Evolutionary conservation across 2,888 invertebrate species (phyloP).

Genomic region (Phaedon cochleariae): DNA sequence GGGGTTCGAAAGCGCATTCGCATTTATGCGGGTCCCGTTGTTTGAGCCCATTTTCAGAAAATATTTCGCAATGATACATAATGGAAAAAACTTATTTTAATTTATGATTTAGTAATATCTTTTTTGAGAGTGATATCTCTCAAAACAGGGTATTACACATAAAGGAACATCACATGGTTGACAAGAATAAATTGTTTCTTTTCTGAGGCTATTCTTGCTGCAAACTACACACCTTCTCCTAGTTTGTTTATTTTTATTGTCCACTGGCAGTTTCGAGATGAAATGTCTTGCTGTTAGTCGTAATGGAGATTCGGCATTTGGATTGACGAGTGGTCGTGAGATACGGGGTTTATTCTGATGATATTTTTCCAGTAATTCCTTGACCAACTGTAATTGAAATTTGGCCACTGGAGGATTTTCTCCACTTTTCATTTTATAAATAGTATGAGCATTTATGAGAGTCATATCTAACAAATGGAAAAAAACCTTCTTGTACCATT

Average conservation of each 20-base stretch:
- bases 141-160: slow-evolving; percentile 12
- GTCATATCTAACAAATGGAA: slow-evolving; percentile 44
- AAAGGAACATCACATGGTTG: slow-evolving; percentile 7
- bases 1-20: no score
- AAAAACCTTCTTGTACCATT: slow-evolving; percentile 50
- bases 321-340: no score
- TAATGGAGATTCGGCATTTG: slow-evolving; percentile 1
- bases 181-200: slow-evolving; percentile 16
- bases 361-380: slow-evolving; percentile 33
- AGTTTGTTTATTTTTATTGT: slow-evolving; percentile 8
- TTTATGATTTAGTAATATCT: no score
- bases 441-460: slow-evolving; percentile 38
- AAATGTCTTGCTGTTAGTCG: slow-evolving; percentile 10
- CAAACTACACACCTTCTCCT: slow-evolving; percentile 13
- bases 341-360: neutral
- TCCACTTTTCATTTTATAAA: slow-evolving; percentile 33
- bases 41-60: no score
- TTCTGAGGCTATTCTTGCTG: slow-evolving; percentile 6
- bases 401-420: slow-evolving; percentile 14
- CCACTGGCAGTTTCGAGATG: neutral
- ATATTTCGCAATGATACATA: no score
- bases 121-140: slow-evolving; percentile 8
- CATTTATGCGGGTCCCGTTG: no score
- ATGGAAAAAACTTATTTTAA: no score
- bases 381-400: slow-evolving; percentile 35